phyloP scores from a whole-genome alignment of 2,888 invertebrate genomes.

The Ophioninae sp. region DNA sequence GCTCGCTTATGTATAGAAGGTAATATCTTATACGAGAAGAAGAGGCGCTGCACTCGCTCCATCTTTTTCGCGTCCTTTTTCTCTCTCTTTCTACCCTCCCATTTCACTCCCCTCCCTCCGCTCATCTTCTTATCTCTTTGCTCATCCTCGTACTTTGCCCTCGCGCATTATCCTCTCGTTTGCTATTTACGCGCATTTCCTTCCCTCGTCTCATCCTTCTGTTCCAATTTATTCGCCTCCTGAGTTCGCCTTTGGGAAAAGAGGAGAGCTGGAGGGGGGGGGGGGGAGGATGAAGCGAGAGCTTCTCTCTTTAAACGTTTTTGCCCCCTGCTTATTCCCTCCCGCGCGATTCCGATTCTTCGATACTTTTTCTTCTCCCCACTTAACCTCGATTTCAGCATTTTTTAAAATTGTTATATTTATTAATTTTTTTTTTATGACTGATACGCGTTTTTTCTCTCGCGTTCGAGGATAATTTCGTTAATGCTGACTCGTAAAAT shows the following conservation, averaged over 20 bases:
- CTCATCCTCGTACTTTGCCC: slow-evolving; percentile 20
- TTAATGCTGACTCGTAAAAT: not conserved
- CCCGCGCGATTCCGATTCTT: not conserved
- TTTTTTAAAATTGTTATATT: not conserved
- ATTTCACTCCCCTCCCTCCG: too few relatives aligned
- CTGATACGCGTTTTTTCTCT: not conserved
- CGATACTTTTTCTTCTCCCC: slow-evolving; percentile 10
- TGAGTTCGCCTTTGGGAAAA: not conserved
- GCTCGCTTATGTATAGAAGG: slow-evolving; percentile 23
- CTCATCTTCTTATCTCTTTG: not conserved
- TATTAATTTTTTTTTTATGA: not conserved
- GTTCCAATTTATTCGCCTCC: slow-evolving; percentile 38
- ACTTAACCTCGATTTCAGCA: not conserved
- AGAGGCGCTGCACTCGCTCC: slow-evolving; percentile 34
- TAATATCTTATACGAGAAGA: slow-evolving; percentile 41
- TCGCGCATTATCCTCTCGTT: slow-evolving; percentile 50
- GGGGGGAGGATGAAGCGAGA: not conserved
- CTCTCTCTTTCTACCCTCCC: slow-evolving; percentile 9
- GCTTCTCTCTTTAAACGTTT: slow-evolving; percentile 12
- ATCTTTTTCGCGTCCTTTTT: slow-evolving; percentile 6
- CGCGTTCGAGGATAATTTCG: not conserved
- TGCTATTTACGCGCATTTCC: slow-evolving; percentile 45
- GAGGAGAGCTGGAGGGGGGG: too few relatives aligned
- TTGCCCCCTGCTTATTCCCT: not conserved
- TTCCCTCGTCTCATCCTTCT: slow-evolving; percentile 31